These are phyloP conservation scores for Morpho achilles DNA, from an alignment of 2,888 invertebrate species.

Conservation along the genomic window DNA sequence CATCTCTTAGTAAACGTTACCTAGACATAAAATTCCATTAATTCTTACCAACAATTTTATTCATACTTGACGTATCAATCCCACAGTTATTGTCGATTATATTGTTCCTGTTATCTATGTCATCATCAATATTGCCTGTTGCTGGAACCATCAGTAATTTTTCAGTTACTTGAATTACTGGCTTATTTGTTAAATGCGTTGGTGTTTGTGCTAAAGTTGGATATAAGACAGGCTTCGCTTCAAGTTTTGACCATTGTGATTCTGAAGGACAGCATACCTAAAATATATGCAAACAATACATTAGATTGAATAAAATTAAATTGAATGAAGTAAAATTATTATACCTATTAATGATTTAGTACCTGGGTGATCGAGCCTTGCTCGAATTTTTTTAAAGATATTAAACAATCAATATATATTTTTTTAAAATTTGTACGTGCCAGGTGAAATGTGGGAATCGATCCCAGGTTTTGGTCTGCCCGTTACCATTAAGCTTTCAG, in stretches of 20 bases:
- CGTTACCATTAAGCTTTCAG: too few species aligned
- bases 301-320: not conserved
- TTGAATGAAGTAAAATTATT: too few species aligned
- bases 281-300: not conserved
- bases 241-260: constrained; percentile 28
- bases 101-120: not conserved
- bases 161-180: not conserved
- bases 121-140: not conserved
- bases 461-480: too few species aligned
- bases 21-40: not conserved
- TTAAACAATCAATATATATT: too few species aligned
- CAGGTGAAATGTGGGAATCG: too few species aligned
- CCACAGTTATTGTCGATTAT: constrained; percentile 13
- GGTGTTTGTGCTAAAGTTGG: constrained; percentile 1
- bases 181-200: not conserved
- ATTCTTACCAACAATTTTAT: constrained; percentile 25
- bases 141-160: not conserved
- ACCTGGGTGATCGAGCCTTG: too few species aligned
- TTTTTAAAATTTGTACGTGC: too few species aligned
- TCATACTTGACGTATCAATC: constrained; percentile 13
- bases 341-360: too few species aligned
- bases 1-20: too few species aligned
- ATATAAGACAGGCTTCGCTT: constrained; percentile 22
- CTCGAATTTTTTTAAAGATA: too few species aligned
- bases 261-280: constrained; percentile 37